Base-by-base conservation (phyloP, 2,113 vertebrate species). In the Rhipidura dahli region DNA sequence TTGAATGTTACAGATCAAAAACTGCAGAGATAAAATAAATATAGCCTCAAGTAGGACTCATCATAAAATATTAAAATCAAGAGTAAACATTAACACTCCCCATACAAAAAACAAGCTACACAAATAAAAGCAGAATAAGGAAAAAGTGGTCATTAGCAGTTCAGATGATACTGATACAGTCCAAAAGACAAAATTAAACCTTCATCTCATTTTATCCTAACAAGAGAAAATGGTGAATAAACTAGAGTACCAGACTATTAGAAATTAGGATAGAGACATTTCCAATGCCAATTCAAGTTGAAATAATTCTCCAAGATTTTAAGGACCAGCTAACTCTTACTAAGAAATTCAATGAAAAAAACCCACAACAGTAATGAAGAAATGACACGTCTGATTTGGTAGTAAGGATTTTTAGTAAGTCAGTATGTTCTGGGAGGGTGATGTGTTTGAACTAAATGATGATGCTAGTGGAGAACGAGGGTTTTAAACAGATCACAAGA, bases 241-340 rank as follows among this genome's bases (percentile, higher is more conserved):
- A 56, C 42, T 53, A 14, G 44, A 82, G 44, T 47, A 17, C 4
- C 7, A 82, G 24, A 44, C 8, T n/a, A 35, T 15, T 44, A 53
- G 35, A 91, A 89, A 49, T 40, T 7, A 71, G 16, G 17, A 40
- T 31, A 71, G 24, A 83, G 57, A 70, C 13, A 89, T 35, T 91
- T 61, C 11, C 28, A 12, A 45, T 83, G n/a, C 9, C 23, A 64
- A 8, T 44, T 57, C n/a, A 71, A 33, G 9, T 23, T 0, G 0
- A 71, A 89, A 66, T 76, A 5, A 9, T 66, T 73, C 19, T 63
- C 12, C 9, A 44, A 31, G 51, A 64, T 23, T 83, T 83, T 89
- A 35, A 68, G 28, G 57, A 35, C 5, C 23, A 73, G 5, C n/a
- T 40, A n/a, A 65, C 3, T 26, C 33, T 65, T 87, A 18, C 10